phyloP scores from a whole-genome alignment of 2,888 invertebrate species.

The Pseudolycoriella hygida region DNA sequence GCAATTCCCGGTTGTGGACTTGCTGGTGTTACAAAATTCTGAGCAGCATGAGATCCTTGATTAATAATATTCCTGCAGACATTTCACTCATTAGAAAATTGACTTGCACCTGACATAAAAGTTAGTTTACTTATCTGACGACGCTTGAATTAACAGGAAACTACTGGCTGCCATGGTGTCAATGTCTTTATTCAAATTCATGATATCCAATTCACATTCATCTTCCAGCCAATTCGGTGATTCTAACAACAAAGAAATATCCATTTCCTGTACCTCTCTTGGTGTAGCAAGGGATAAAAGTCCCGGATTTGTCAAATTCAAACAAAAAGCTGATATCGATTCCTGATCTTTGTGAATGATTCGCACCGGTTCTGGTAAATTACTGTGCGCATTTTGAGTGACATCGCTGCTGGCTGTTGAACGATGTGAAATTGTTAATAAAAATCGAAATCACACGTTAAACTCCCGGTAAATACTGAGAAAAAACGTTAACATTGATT shows the following conservation, averaged over 20 bases:
- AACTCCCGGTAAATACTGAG: too few relatives aligned
- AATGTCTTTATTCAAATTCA: conserved; percentile 60
- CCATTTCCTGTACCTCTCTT: conserved; percentile 94
- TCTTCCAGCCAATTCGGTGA: conserved; percentile 90
- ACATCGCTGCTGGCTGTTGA: not conserved
- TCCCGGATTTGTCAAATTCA: conserved; percentile 77
- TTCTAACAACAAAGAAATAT: conserved; percentile 79
- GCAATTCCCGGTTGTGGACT: conserved; percentile 52
- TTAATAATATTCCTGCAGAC: conserved; percentile 21
- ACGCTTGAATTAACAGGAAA: conserved; percentile 78
- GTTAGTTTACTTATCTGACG: conserved; percentile 32
- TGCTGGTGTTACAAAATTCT: conserved; percentile 30
- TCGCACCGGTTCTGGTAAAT: conserved; percentile 62
- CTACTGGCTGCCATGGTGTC: conserved; percentile 60
- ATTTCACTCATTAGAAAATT: conserved; percentile 5
- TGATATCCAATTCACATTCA: conserved; percentile 91
- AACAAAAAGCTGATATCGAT: conserved; percentile 90
- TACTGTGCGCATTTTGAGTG: not conserved
- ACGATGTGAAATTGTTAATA: too few relatives aligned
- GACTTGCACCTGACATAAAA: not conserved
- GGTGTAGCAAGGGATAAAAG: conserved; percentile 85
- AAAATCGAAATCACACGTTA: too few relatives aligned
- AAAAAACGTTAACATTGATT: not conserved
- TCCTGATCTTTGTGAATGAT: conserved; percentile 99
- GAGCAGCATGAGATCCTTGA: conserved; percentile 24